phyloP scores from a whole-genome alignment of 2,888 invertebrate genomes.

The Xestia c-nigrum region DNA sequence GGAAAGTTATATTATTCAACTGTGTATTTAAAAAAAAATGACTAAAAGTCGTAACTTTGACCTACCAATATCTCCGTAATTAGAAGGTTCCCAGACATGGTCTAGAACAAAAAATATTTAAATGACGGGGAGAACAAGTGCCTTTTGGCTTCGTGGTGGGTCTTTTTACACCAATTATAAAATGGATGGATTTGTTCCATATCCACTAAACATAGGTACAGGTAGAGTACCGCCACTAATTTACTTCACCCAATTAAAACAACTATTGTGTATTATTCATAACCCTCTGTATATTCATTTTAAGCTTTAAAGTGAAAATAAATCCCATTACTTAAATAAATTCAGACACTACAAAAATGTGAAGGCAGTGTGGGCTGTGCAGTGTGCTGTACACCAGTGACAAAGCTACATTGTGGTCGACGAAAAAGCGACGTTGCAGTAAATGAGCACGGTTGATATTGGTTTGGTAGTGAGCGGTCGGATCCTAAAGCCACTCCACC shows the following conservation, averaged over 20 bases:
- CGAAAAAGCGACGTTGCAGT: slow-evolving; percentile 62
- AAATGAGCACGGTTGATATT: slow-evolving; percentile 45
- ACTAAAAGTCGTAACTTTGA: too few relatives aligned
- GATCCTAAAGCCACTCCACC: slow-evolving; percentile 70
- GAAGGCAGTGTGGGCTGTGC: slow-evolving; percentile 78
- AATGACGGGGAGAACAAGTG: too few relatives aligned
- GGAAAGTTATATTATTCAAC: too few relatives aligned
- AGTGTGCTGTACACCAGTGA: slow-evolving; percentile 76
- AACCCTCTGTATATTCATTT: slow-evolving; percentile 31
- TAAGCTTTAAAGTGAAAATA: slow-evolving; percentile 53
- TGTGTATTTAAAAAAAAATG: too few relatives aligned
- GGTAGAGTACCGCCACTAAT: neutral
- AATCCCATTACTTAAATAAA: slow-evolving; percentile 67
- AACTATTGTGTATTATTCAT: slow-evolving; percentile 18
- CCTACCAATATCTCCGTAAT: too few relatives aligned
- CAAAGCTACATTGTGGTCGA: slow-evolving; percentile 70
- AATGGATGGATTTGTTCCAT: neutral
- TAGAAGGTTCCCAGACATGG: too few relatives aligned
- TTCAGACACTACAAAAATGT: slow-evolving; percentile 77
- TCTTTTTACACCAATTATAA: neutral
- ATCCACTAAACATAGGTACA: neutral
- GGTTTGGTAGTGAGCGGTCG: slow-evolving; percentile 14
- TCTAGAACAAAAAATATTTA: too few relatives aligned
- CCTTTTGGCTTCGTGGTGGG: too few relatives aligned
- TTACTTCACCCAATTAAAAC: slow-evolving; percentile 5